phyloP scores from a whole-genome alignment of 1,140 invertebrate species.

The Sycophila sp. region DNA sequence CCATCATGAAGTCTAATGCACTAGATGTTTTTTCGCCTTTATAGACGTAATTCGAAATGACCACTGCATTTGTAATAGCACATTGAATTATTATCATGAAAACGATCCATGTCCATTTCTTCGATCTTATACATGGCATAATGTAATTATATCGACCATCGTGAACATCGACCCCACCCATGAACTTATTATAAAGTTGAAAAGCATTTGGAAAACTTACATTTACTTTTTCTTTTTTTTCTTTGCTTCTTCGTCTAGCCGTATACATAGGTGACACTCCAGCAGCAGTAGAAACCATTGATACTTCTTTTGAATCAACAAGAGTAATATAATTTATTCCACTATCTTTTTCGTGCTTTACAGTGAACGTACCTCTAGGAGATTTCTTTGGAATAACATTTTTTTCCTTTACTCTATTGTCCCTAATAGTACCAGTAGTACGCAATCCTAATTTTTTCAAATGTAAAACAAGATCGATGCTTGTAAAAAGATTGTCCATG shows the following conservation, averaged over 20 bases:
- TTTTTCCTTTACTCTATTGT: conserved; percentile 8
- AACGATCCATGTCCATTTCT: conserved; percentile 3
- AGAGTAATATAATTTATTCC: conserved; percentile 31
- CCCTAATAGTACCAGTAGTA: neutral
- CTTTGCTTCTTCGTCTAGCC: too few species aligned
- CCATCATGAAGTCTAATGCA: conserved; percentile 2
- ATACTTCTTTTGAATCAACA: conserved; percentile 22
- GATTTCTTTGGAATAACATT: neutral
- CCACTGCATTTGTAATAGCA: conserved; percentile 23
- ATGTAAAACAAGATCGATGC: conserved; percentile 33
- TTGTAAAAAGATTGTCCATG: conserved; percentile 38
- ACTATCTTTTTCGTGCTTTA: conserved; percentile 29
- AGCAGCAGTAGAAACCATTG: conserved; percentile 12
- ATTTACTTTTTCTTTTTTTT: neutral
- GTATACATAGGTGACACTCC: neutral
- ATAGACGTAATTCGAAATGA: conserved; percentile 32
- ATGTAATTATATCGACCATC: too few species aligned
- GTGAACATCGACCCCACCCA: too few species aligned
- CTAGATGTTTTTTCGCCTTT: neutral
- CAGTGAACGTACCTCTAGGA: neutral
- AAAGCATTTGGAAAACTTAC: neutral
- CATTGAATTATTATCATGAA: conserved; percentile 6
- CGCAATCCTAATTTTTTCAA: too few species aligned
- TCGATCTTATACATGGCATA: neutral
- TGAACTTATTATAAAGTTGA: neutral